phyloP scores from a whole-genome alignment of 1,140 invertebrate species.

The Heterodera schachtii region DNA sequence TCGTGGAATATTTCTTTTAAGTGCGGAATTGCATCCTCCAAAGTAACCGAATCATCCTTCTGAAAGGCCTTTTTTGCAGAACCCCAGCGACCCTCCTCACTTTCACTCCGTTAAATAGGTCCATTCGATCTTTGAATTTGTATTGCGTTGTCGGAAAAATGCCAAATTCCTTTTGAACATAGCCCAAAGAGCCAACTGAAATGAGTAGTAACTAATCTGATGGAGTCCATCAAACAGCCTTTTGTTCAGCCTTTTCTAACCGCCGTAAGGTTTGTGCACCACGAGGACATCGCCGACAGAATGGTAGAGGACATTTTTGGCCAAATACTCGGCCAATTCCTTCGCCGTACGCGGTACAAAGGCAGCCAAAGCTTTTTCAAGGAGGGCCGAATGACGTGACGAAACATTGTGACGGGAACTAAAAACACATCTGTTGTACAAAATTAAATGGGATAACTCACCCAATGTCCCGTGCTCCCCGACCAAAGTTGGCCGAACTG shows the following conservation, averaged over 20 bases:
- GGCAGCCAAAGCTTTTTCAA: slow-evolving; percentile 10
- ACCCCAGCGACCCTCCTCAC: slow-evolving; percentile 5
- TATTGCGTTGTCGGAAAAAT: slow-evolving; percentile 30
- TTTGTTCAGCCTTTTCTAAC: neutral
- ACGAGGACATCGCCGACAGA: slow-evolving; percentile 28
- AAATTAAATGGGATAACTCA: neutral
- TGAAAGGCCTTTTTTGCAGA: slow-evolving; percentile 8
- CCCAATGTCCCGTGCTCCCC: neutral
- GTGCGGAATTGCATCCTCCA: slow-evolving; percentile 32
- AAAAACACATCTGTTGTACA: neutral
- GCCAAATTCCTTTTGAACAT: slow-evolving; percentile 10
- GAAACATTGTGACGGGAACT: neutral
- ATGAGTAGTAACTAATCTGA: neutral
- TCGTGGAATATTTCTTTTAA: slow-evolving; percentile 23
- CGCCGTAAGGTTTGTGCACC: slow-evolving; percentile 34
- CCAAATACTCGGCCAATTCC: neutral
- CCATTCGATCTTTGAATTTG: slow-evolving; percentile 20
- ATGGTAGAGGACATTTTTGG: slow-evolving; percentile 17
- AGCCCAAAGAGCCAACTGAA: slow-evolving; percentile 26
- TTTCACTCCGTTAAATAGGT: neutral
- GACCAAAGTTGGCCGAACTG: neutral
- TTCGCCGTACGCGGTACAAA: neutral
- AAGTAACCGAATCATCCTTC: slow-evolving; percentile 24
- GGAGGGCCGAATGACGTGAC: neutral
- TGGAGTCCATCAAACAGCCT: neutral